Evolutionary conservation across 2,797 vertebrate genomes (phyloP).

Genomic region (Cyclura pinguis): DNA sequence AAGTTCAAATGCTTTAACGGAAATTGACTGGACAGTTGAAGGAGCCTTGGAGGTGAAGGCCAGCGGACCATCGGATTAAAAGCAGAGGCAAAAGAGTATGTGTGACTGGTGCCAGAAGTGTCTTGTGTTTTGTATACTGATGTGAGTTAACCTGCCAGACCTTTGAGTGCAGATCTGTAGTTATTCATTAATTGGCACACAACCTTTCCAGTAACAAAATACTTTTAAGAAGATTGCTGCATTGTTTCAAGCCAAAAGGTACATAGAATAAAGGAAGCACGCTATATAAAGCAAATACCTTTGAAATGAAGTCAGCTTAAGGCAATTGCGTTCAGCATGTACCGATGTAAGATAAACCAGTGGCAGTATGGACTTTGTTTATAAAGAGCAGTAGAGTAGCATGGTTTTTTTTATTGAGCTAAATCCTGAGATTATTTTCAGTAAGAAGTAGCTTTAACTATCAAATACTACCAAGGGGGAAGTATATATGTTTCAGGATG

Average conservation of each 20-base stretch:
- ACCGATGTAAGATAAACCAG: neutral
- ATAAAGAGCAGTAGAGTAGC: slow-evolving; percentile 27
- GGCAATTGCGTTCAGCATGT: neutral
- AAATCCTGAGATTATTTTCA: slow-evolving; percentile 54
- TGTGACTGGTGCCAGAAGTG: neutral
- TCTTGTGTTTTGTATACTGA: neutral
- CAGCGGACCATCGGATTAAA: neutral
- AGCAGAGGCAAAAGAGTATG: slow-evolving; percentile 2
- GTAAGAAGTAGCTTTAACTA: slow-evolving; percentile 36
- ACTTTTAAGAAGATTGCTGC: neutral
- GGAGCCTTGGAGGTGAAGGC: neutral
- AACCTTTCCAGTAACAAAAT: neutral
- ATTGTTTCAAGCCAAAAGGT: neutral
- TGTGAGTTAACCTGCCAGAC: neutral
- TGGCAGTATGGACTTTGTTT: slow-evolving; percentile 1
- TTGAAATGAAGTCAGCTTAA: neutral
- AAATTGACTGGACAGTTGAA: neutral
- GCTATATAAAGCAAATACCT: neutral
- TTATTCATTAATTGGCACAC: neutral
- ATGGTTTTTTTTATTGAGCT: slow-evolving; percentile 51
- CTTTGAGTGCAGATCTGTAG: neutral
- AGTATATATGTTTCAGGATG: neutral
- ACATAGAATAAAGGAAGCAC: neutral
- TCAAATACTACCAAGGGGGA: neutral
- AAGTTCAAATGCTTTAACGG: neutral